Evolutionary conservation across 1,140 invertebrate genomes (phyloP).

Genomic region (Tetragnatha versicolor): DNA sequence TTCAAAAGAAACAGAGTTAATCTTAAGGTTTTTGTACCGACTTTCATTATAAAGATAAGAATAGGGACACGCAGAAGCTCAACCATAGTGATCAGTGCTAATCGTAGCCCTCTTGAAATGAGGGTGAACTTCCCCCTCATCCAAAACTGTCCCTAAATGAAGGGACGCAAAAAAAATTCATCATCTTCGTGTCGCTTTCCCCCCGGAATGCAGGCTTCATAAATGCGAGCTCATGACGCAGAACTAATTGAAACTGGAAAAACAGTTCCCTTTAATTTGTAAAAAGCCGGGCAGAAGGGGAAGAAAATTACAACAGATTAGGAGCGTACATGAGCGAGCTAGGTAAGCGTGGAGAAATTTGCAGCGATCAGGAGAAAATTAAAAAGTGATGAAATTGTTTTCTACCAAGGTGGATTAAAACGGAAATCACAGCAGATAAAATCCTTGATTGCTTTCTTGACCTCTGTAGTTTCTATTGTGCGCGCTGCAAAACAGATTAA

Average conservation of each 20-base stretch:
- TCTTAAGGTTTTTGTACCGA: too few relatives aligned
- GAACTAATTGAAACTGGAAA: slow-evolving; percentile 37
- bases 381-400: slow-evolving; percentile 46
- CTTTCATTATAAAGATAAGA: too few relatives aligned
- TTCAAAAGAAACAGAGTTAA: too few relatives aligned
- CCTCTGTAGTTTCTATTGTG: not conserved
- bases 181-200: not conserved
- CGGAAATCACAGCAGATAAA: slow-evolving; percentile 33
- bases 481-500: slow-evolving; percentile 45
- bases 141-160: too few relatives aligned
- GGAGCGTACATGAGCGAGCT: not conserved
- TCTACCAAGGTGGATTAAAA: slow-evolving; percentile 40
- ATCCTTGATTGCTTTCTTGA: slow-evolving; percentile 50
- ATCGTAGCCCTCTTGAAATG: too few relatives aligned
- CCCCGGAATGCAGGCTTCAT: slow-evolving; percentile 13
- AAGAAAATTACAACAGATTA: slow-evolving; percentile 43
- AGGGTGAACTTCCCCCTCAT: too few relatives aligned
- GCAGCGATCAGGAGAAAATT: slow-evolving; percentile 49
- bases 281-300: not conserved
- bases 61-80: too few relatives aligned
- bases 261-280: slow-evolving; percentile 38
- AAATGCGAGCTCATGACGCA: not conserved
- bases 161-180: too few relatives aligned
- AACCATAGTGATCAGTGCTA: too few relatives aligned
- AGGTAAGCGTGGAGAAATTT: not conserved